Evolutionary conservation across 1,140 invertebrate genomes (phyloP).

Genomic region (Hylaeus volcanicus): DNA sequence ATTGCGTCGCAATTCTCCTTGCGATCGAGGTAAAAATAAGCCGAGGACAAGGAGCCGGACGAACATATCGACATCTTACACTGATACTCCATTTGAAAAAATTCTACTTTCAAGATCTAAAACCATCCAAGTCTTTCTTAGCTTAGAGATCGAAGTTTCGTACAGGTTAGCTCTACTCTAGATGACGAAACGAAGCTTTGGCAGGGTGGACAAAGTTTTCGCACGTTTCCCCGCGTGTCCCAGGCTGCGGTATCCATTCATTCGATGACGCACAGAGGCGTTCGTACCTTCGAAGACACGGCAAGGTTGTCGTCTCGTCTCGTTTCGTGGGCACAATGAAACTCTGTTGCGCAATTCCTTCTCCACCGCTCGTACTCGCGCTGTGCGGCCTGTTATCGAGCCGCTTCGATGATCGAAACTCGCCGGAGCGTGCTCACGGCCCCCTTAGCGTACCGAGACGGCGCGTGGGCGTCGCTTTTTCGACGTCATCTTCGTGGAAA

Average conservation of each 20-base stretch:
- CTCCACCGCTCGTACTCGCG: neutral
- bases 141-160: too few species aligned
- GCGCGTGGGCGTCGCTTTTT: neutral
- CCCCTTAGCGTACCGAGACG: neutral
- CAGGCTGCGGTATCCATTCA: too few species aligned
- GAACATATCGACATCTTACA: too few species aligned
- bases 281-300: slow-evolving; percentile 28
- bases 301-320: slow-evolving; percentile 46
- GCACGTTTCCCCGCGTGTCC: too few species aligned
- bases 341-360: slow-evolving; percentile 42
- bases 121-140: too few species aligned
- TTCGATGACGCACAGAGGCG: slow-evolving; percentile 18
- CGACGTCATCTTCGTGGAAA: slow-evolving; percentile 7
- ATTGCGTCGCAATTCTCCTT: neutral
- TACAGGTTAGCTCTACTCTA: too few species aligned
- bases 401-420: neutral
- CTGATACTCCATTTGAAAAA: too few species aligned
- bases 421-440: neutral
- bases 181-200: too few species aligned
- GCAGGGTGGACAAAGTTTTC: too few species aligned
- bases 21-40: too few species aligned
- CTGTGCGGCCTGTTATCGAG: slow-evolving; percentile 19
- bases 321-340: slow-evolving; percentile 44
- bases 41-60: too few species aligned
- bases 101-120: too few species aligned